Conservation (phyloP, 2,797 vertebrate species). For the Gallinago solitaria region DNA sequence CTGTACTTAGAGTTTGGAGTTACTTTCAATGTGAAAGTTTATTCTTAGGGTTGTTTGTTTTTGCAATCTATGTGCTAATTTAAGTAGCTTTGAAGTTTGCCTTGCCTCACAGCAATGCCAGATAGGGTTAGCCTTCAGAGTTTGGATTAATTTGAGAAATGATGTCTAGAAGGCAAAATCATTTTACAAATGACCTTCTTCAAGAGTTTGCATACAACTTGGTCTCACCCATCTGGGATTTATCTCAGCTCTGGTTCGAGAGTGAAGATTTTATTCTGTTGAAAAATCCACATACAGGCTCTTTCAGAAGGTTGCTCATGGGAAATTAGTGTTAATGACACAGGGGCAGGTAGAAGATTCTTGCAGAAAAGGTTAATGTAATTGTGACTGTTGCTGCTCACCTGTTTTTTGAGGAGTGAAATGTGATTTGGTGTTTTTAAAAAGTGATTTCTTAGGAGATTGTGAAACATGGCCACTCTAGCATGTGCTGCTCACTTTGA, state of each 20-base stretch:
- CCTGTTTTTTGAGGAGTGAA: neutral
- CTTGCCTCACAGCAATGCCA: neutral
- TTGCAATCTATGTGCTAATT: neutral
- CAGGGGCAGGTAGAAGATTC: neutral
- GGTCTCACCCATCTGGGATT: neutral
- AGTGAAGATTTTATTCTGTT: slow-evolving; percentile 39
- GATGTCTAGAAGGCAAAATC: slow-evolving; percentile 28
- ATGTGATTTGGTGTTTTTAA: neutral
- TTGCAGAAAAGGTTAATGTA: slow-evolving; percentile 1
- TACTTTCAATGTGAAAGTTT: neutral
- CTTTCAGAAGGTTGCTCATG: neutral
- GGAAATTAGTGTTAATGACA: slow-evolving; percentile 19
- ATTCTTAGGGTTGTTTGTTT: neutral
- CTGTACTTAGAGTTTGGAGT: neutral
- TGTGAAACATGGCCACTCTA: neutral
- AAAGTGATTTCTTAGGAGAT: neutral
- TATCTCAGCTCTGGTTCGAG: neutral
- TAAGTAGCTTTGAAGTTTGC: slow-evolving; percentile 38
- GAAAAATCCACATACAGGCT: slow-evolving; percentile 13
- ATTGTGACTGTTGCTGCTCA: neutral
- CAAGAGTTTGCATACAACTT: slow-evolving; percentile 10
- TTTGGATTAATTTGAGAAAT: slow-evolving; percentile 27
- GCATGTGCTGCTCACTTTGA: neutral
- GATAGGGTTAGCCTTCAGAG: neutral
- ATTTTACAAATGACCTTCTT: slow-evolving; percentile 16